phyloP scores from a whole-genome alignment of 2,888 invertebrate genomes.

The Cosmia pyralina region DNA sequence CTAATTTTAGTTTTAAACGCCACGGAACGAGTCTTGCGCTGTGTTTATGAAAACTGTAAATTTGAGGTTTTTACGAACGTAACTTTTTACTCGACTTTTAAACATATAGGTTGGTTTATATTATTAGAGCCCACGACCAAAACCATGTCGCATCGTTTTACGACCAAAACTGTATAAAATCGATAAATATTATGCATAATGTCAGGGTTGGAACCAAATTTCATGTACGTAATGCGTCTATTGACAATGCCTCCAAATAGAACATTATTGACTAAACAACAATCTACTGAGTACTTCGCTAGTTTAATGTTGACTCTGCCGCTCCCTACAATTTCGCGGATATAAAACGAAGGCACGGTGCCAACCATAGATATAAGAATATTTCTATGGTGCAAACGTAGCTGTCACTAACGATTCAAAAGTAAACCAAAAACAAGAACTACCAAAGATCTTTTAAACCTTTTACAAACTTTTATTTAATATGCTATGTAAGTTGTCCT shows the following conservation, averaged over 20 bases:
- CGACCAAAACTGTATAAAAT: too few relatives aligned
- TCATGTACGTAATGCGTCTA: background rate
- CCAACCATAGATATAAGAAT: too few relatives aligned
- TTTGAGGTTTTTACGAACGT: background rate
- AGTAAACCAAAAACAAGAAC: background rate
- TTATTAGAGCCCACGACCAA: background rate
- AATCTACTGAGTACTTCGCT: background rate
- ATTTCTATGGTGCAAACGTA: background rate
- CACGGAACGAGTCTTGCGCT: background rate
- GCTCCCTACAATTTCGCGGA: background rate
- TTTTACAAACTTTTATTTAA: too few relatives aligned
- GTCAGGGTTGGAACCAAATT: background rate
- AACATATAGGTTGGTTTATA: background rate
- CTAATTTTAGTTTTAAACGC: conserved; percentile 29
- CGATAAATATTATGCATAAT: background rate
- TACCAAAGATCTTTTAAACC: background rate
- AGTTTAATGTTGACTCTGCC: conserved; percentile 14
- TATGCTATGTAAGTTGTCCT: too few relatives aligned
- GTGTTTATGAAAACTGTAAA: conserved; percentile 13
- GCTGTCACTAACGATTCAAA: background rate
- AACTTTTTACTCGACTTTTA: background rate
- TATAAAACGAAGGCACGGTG: background rate
- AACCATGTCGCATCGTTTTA: too few relatives aligned
- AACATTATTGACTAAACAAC: background rate
- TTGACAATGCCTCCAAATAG: background rate